phyloP scores from a whole-genome alignment of 1,140 invertebrate species.

The Diorhabda carinulata region DNA sequence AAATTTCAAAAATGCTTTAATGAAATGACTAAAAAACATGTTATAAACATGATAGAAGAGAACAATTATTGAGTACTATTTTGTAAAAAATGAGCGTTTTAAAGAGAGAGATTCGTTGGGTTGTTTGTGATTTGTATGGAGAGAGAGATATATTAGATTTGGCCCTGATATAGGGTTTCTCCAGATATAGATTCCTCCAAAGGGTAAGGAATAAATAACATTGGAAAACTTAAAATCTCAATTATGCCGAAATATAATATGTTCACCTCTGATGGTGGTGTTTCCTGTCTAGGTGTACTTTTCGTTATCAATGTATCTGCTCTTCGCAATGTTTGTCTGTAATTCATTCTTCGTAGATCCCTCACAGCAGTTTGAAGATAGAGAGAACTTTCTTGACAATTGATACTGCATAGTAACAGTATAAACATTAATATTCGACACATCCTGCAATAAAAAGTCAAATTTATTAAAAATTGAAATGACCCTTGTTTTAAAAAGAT shows the following conservation, averaged over 20 bases:
- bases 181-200: no score
- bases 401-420: conserved; percentile 24
- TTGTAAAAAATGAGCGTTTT: no score
- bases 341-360: conserved; percentile 37
- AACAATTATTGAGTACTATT: no score
- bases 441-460: conserved; percentile 28
- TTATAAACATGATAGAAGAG: no score
- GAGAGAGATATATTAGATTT: no score
- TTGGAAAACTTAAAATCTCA: no score
- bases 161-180: no score
- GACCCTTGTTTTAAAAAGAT: not conserved
- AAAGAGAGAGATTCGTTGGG: no score
- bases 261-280: not conserved
- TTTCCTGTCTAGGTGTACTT: not conserved
- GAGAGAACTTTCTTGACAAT: conserved; percentile 34
- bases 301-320: conserved; percentile 22
- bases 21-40: no score
- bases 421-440: conserved; percentile 23
- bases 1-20: no score
- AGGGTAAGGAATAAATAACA: no score
- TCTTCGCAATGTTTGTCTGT: conserved; percentile 26
- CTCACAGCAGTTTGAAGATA: conserved; percentile 44
- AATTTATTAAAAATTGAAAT: not conserved
- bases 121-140: no score
- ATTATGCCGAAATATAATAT: not conserved